Base-by-base conservation (phyloP, 2,888 invertebrate genomes). In the Sesia apiformis region DNA sequence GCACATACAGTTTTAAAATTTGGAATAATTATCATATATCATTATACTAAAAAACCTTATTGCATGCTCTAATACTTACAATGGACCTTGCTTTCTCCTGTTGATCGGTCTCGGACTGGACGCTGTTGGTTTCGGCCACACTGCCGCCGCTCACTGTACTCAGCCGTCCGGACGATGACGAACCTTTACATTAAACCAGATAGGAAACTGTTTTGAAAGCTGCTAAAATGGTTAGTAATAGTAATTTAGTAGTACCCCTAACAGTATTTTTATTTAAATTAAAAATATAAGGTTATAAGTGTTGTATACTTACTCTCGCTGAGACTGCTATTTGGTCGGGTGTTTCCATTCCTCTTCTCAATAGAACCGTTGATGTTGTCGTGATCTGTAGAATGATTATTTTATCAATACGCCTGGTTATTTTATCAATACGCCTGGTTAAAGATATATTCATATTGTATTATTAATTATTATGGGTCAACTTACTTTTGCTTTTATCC, bases 91-190 rank as follows among this genome's bases (percentile, higher is more conserved):
- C 79, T 63, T 94, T 92, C 55, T 96, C 96, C 60, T 46, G 46
- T 23, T 1, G 2, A 38, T 96, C 96, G 54, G 93, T 92, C 74
- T 96, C 96, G 0, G 96, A 96, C 71, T 95, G 95, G 0, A 95
- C 95, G 55, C 96, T 96, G 69, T 95, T 95, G 3, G 88, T 84
- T 67, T 96, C 96, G 0, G 95, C 95, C 0, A 95, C 90, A 66
- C 96, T 96, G 41, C 94, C 93, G 3, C 94, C 95, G 65, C 95
- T 95, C 5, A 94, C 94, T 3, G 95, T 96, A 67, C 96, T 96
- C 74, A 95, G 91, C 6, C 95, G 91, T 0, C 96, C 96, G 0
- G 95, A 95, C 0, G 95, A 95, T 0, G 95, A 95, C 0, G 95
- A 95, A 74, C 93, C 93, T 93, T 53, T 6, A 38, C 23, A 23